Evolutionary conservation across 2,888 invertebrate genomes (phyloP).

Genomic region (Andrena marginata): DNA sequence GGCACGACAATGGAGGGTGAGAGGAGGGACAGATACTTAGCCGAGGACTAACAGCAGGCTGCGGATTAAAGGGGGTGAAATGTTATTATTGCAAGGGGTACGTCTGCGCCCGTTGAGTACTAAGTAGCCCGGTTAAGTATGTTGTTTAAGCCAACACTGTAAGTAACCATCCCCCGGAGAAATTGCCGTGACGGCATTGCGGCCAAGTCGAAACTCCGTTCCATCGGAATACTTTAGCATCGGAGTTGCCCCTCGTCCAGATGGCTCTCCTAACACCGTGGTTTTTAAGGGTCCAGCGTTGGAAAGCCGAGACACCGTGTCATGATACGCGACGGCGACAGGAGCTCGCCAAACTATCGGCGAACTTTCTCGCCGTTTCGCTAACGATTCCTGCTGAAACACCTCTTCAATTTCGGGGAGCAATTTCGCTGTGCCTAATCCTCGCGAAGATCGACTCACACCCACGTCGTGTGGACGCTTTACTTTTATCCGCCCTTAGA

Average conservation of each 20-base stretch:
- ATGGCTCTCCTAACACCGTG: slow-evolving; percentile 61
- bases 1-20: slow-evolving; percentile 62
- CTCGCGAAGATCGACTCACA: neutral
- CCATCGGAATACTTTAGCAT: slow-evolving; percentile 68
- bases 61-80: slow-evolving; percentile 84
- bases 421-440: neutral
- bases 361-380: slow-evolving; percentile 34
- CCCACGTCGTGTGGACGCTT: too few relatives aligned
- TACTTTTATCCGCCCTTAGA: too few relatives aligned
- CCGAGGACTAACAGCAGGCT: slow-evolving; percentile 81
- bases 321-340: slow-evolving; percentile 60
- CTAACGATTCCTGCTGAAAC: slow-evolving; percentile 12
- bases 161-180: slow-evolving; percentile 82
- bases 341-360: slow-evolving; percentile 48
- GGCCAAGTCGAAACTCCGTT: slow-evolving; percentile 67
- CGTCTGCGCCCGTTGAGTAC: slow-evolving; percentile 78
- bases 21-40: slow-evolving; percentile 80
- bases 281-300: slow-evolving; percentile 47
- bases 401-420: neutral
- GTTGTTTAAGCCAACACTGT: slow-evolving; percentile 84
- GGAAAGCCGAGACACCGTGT: slow-evolving; percentile 45
- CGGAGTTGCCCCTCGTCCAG: slow-evolving; percentile 61
- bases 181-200: slow-evolving; percentile 76
- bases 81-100: slow-evolving; percentile 85
- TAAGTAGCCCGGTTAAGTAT: slow-evolving; percentile 85